These are phyloP conservation scores for Sylvietta virens DNA, from an alignment of 2,113 vertebrate genomes.

Conservation along the genomic window DNA sequence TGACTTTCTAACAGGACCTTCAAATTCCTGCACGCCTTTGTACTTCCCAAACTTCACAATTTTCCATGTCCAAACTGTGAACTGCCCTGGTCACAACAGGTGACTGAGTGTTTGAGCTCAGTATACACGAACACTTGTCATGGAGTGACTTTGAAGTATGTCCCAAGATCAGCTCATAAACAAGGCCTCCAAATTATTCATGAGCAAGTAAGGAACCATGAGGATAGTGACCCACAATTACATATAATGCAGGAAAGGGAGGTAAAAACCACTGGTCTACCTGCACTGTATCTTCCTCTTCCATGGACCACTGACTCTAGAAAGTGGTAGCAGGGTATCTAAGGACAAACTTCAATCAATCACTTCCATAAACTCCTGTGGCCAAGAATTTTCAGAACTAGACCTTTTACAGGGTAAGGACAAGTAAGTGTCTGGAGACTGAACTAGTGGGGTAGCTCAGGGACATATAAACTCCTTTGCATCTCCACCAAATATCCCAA, in stretches of 20 bases:
- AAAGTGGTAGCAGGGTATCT: not conserved
- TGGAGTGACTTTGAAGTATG: not conserved
- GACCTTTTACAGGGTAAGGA: not conserved
- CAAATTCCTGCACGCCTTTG: not conserved
- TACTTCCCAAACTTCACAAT: not conserved
- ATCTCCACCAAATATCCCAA: not conserved
- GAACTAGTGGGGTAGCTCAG: not conserved
- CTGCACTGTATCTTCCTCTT: not conserved
- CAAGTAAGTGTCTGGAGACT: not conserved
- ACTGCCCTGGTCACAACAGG: not conserved
- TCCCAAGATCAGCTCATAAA: not conserved
- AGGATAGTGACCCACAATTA: not conserved
- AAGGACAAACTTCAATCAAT: not conserved
- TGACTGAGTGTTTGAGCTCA: not conserved
- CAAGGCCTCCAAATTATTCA: not conserved
- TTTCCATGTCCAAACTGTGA: accelerated
- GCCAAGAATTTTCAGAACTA: not conserved
- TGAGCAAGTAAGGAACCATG: not conserved
- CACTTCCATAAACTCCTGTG: not conserved
- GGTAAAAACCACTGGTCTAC: not conserved
- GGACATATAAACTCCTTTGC: not conserved
- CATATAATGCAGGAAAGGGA: not conserved
- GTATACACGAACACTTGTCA: not conserved
- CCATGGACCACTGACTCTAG: not conserved
- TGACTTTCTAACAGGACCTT: not conserved